These are phyloP conservation scores for Sphecodes monilicornis DNA, from an alignment of 2,888 invertebrate species.

Conservation along the genomic window DNA sequence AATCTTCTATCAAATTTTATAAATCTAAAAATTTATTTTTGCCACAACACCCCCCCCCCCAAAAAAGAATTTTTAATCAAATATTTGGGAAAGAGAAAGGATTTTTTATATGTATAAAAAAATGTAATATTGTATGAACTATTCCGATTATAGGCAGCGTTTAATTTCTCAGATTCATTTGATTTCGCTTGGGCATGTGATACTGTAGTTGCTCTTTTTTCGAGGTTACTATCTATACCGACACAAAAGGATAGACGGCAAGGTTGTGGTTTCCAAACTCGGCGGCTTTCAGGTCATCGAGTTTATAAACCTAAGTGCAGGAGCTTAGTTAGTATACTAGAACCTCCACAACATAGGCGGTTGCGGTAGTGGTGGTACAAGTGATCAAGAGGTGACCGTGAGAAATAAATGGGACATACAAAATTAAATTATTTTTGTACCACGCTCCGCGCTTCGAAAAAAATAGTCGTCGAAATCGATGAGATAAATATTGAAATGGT, in stretches of 20 bases:
- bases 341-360: slow-evolving; percentile 3
- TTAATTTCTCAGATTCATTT: not conserved
- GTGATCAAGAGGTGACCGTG: not conserved
- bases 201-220: not conserved
- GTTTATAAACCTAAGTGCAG: slow-evolving; percentile 6
- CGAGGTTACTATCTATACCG: not conserved
- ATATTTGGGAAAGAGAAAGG: too few relatives aligned
- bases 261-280: slow-evolving; percentile 6
- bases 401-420: not conserved
- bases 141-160: not conserved
- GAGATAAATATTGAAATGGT: not conserved
- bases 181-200: not conserved
- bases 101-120: too few relatives aligned
- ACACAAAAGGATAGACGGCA: not conserved
- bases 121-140: not conserved
- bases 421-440: slow-evolving; percentile 1
- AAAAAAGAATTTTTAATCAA: too few relatives aligned
- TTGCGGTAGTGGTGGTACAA: not conserved
- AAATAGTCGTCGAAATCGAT: not conserved
- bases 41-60: too few relatives aligned
- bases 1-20: too few relatives aligned
- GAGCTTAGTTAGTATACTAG: slow-evolving; percentile 10
- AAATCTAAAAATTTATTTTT: too few relatives aligned
- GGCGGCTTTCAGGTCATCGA: slow-evolving; percentile 9
- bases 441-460: not conserved